phyloP scores from a whole-genome alignment of 2,797 vertebrate species.

The Oreochromis grahami region DNA sequence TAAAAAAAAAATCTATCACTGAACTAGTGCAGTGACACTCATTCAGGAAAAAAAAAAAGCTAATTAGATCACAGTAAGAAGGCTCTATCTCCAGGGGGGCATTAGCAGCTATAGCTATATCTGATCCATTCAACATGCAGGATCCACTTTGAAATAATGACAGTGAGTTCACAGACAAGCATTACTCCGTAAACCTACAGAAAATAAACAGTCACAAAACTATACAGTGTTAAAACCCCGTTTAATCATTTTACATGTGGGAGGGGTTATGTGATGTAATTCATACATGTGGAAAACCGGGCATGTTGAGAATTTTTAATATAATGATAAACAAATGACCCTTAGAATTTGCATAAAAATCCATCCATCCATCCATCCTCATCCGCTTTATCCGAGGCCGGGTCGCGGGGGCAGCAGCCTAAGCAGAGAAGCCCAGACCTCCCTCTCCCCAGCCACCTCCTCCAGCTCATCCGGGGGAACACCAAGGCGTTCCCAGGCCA shows the following conservation, averaged over 20 bases:
- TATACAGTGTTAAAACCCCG: background rate
- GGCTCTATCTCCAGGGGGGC: slow-evolving; percentile 34
- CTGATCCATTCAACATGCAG: slow-evolving; percentile 39
- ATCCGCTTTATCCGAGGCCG: too few relatives aligned
- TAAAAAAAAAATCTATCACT: background rate
- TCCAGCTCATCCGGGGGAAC: too few relatives aligned
- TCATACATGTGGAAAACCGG: background rate
- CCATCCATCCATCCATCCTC: too few relatives aligned
- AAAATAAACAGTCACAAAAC: background rate
- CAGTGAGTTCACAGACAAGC: slow-evolving; percentile 20
- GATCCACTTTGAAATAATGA: slow-evolving; percentile 45
- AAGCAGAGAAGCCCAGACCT: too few relatives aligned
- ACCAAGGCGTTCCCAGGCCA: too few relatives aligned
- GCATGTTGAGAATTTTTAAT: background rate
- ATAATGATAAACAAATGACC: background rate
- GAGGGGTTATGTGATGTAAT: background rate
- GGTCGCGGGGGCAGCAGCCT: too few relatives aligned
- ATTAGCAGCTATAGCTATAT: slow-evolving; percentile 18
- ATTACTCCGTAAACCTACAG: background rate
- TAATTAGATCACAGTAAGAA: slow-evolving; percentile 59
- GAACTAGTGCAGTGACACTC: slow-evolving; percentile 29
- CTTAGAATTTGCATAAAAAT: background rate
- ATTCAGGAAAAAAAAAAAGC: slow-evolving; percentile 5
- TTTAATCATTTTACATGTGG: background rate
- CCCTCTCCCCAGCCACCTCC: too few relatives aligned